Evolutionary conservation across 2,888 invertebrate genomes (phyloP), one percentile per base, ranked within the genome.

Genomic region (Rhingia campestris): DNA sequence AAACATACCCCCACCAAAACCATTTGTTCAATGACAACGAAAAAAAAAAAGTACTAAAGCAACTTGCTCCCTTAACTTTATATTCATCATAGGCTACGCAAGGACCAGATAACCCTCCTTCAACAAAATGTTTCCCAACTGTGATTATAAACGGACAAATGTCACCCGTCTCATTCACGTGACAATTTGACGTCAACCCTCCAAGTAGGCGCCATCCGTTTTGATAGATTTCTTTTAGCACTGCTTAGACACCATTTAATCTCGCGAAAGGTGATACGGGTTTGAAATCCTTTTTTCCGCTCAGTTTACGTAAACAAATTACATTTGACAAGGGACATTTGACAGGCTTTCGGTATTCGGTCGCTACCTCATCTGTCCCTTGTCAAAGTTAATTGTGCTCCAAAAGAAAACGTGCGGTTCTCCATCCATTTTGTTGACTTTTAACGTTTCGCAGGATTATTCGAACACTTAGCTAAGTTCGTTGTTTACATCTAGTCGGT

Each of bases 261-360:
- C 33, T 30, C 7, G 43, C 51, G 4, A 41, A 70, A 59, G 45
- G 43, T 43, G 37, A 70, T 3, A 10, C 0, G 6, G 14, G 30
- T 9, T 64, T 49, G 47, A 7, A 37, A 12, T 12, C 43, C 3
- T 58, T 32, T 59, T 22, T 56, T 41, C 41, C 30, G 37, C 32
- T 64, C 51, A 49, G 33, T 56, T 69, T 51, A 37, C 41, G 54
- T 67, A 69, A 35, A 47, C 67, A 69, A 69, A 69, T 76, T 54
- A 69, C 35, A 2, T 49, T 72, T 70, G 70, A 70, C 61, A 56
- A 49, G 56, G 61, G 63, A 33, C 43, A 41, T 63, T 70, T 58
- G 67, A 75, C 59, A 67, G 51, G 49, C 9, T 41, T 7, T 6
- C 7, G 22, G 22, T 22, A 5, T 7, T 6, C 7, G 22, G 22